A percentile compares a stretch with the other conserved stretches of the same genome.
Conservation (phyloP, 2,797 vertebrate genomes). For the Micropoecilia bifurca region DNA sequence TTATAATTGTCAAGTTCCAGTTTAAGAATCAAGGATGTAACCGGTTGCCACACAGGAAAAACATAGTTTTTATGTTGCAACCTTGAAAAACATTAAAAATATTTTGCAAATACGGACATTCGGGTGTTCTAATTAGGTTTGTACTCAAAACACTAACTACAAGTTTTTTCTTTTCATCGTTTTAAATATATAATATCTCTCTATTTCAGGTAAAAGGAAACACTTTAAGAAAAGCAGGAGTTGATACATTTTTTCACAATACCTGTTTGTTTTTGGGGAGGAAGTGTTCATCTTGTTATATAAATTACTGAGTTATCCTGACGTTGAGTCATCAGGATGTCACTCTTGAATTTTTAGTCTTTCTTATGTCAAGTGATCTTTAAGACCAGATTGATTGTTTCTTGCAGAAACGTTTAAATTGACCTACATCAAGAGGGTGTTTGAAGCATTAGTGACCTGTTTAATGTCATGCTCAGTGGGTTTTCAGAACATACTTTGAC, state of each 20-base stretch:
- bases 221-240: neutral
- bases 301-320: neutral
- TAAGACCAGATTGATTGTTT: neutral
- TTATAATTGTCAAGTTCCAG: neutral
- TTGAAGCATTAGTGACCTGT: neutral
- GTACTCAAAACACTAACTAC: neutral
- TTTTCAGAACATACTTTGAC: neutral
- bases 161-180: neutral
- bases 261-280: neutral
- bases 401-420: neutral
- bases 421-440: neutral
- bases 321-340: neutral
- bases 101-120: neutral
- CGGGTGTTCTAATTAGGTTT: neutral
- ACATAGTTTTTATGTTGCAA: neutral
- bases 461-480: neutral
- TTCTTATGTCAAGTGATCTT: neutral
- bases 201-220: neutral
- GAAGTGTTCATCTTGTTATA: neutral
- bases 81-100: neutral
- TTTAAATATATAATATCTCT: neutral
- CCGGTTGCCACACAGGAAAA: neutral
- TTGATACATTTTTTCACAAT: neutral
- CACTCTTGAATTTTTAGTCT: neutral
- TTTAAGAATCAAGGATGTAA: constrained; percentile 1